phyloP scores from a whole-genome alignment of 2,888 invertebrate genomes.

The Drosophila limbata region DNA sequence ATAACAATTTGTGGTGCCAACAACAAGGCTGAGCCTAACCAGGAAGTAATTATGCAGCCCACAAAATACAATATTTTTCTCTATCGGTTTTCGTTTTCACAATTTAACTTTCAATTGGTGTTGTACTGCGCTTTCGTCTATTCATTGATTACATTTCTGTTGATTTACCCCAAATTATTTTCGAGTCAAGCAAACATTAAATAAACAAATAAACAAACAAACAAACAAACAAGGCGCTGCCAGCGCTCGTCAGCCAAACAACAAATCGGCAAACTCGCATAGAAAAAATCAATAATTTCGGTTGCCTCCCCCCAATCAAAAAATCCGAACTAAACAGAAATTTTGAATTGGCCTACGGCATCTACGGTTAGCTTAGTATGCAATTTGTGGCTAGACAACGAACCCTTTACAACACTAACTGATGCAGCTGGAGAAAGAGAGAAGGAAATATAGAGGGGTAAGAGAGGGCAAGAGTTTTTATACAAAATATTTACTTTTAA shows the following conservation, averaged over 20 bases:
- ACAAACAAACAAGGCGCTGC: constrained; percentile 24
- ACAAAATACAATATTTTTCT: constrained; percentile 38
- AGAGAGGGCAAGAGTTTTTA: constrained; percentile 10
- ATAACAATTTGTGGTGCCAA: constrained; percentile 35
- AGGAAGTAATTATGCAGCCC: constrained; percentile 54
- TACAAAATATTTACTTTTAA: constrained; percentile 53
- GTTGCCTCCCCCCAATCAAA: constrained; percentile 13
- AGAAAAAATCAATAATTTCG: constrained; percentile 66
- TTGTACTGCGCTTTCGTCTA: constrained; percentile 43
- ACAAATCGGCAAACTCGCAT: constrained; percentile 66
- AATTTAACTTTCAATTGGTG: constrained; percentile 28
- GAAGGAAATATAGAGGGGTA: neutral
- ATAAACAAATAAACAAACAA: constrained; percentile 71
- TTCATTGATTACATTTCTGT: constrained; percentile 72
- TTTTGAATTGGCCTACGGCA: constrained; percentile 11
- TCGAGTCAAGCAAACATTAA: constrained; percentile 77
- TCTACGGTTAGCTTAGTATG: constrained; percentile 15
- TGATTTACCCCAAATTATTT: constrained; percentile 80
- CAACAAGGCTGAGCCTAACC: constrained; percentile 16
- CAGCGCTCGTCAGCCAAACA: constrained; percentile 40
- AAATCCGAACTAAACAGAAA: neutral
- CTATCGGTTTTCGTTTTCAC: constrained; percentile 31
- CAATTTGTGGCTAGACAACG: constrained; percentile 33
- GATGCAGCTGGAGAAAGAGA: neutral
- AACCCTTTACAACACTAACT: constrained; percentile 12